Percentiles rank a stretch among this genome's conserved stretches.
These are phyloP conservation scores for Ricordea florida DNA, from an alignment of 92 coral and sea anemone species.

Conservation along the genomic window DNA sequence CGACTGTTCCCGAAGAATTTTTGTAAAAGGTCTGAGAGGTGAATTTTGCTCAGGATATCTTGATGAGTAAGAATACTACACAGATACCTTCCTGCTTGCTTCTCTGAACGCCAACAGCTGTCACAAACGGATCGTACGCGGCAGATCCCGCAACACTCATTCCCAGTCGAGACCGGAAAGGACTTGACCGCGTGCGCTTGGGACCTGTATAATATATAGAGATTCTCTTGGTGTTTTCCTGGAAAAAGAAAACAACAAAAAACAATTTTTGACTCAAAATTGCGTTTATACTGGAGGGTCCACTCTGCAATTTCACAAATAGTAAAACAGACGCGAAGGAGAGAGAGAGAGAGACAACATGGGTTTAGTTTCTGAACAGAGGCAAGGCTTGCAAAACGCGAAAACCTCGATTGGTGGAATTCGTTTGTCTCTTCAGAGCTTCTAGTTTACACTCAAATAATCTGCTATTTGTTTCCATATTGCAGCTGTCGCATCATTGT, in stretches of 20 bases:
- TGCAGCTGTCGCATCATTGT: too few species aligned
- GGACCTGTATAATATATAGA: conserved; percentile 82
- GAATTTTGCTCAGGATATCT: neutral
- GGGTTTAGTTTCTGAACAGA: too few species aligned
- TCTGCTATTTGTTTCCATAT: too few species aligned
- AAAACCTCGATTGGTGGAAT: too few species aligned
- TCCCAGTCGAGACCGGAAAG: conserved; percentile 2
- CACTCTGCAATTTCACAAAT: neutral
- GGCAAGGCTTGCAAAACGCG: too few species aligned
- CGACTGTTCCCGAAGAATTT: too few species aligned
- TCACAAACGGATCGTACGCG: conserved; percentile 35
- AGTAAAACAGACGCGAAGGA: too few species aligned
- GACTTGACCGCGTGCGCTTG: conserved; percentile 25
- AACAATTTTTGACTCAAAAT: too few species aligned
- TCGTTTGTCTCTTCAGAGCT: too few species aligned
- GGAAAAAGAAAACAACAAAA: neutral
- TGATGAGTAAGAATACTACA: neutral
- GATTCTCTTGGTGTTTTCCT: conserved; percentile 39
- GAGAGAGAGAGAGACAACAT: too few species aligned
- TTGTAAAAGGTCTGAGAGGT: too few species aligned
- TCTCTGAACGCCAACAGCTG: conserved; percentile 66
- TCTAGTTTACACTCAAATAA: too few species aligned
- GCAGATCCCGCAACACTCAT: neutral
- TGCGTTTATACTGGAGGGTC: neutral
- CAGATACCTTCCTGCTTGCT: neutral